phyloP scores from a whole-genome alignment of 1,140 invertebrate genomes.

The Diploscapter pachys region DNA sequence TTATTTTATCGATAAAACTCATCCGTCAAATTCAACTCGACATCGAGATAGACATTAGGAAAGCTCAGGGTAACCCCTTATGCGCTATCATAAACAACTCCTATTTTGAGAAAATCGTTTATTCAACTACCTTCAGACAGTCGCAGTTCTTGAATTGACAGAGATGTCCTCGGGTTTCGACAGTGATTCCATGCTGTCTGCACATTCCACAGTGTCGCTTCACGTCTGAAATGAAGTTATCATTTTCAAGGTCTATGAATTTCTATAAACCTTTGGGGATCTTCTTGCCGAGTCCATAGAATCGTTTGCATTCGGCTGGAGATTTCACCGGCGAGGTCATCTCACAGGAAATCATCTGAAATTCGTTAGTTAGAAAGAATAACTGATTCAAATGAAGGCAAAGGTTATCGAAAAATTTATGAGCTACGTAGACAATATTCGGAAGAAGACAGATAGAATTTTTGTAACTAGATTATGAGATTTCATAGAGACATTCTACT shows the following conservation, averaged over 20 bases:
- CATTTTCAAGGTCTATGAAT: background rate
- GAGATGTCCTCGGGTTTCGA: constrained; percentile 51
- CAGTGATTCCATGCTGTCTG: constrained; percentile 49
- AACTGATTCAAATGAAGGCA: too few relatives aligned
- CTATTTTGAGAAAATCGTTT: background rate
- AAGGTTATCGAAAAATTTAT: too few relatives aligned
- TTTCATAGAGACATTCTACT: too few relatives aligned
- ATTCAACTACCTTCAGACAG: constrained; percentile 43
- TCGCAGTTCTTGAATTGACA: constrained; percentile 50
- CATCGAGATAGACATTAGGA: background rate
- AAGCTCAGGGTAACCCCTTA: background rate
- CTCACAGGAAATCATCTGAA: too few relatives aligned
- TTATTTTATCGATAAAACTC: background rate
- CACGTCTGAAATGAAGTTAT: constrained; percentile 43
- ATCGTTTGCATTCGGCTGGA: constrained; percentile 19
- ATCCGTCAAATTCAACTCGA: background rate
- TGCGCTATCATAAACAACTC: too few relatives aligned
- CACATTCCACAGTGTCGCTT: constrained; percentile 57
- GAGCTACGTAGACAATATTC: too few relatives aligned
- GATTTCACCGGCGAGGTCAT: too few relatives aligned
- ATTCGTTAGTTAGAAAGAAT: too few relatives aligned
- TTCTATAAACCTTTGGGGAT: constrained; percentile 34
- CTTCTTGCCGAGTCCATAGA: constrained; percentile 30
- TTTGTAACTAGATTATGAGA: too few relatives aligned
- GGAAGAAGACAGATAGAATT: too few relatives aligned